Percentiles rank a stretch among this genome's conserved stretches.
These are phyloP conservation scores for Troglohyphantes excavatus DNA, from an alignment of 2,888 invertebrate genomes.

Conservation along the genomic window DNA sequence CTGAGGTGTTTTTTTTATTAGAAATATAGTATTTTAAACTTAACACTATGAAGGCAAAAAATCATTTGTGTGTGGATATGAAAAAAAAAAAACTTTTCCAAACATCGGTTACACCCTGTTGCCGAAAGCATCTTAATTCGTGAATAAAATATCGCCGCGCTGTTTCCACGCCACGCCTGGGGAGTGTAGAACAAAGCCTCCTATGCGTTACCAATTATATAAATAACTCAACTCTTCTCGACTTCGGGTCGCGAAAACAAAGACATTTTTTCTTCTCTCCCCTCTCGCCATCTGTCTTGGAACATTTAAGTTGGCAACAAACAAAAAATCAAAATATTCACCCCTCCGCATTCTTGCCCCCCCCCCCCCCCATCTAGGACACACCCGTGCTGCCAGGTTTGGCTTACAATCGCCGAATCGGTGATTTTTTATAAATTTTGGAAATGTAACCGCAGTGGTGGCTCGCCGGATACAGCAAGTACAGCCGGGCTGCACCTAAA, in stretches of 20 bases:
- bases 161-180: slow-evolving; percentile 24
- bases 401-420: no score
- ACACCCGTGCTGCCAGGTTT: no score
- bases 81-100: no score
- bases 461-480: no score
- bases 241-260: slow-evolving; percentile 40
- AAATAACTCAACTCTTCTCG: slow-evolving; percentile 36
- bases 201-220: slow-evolving; percentile 47
- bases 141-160: slow-evolving; percentile 21
- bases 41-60: no score
- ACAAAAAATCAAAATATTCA: slow-evolving; percentile 11
- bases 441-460: no score
- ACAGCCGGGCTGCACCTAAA: no score
- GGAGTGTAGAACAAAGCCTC: slow-evolving; percentile 46
- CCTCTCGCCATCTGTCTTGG: slow-evolving; percentile 24
- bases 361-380: no score
- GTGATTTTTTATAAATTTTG: no score
- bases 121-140: slow-evolving; percentile 1
- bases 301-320: slow-evolving; percentile 29
- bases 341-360: neutral
- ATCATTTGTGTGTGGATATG: no score
- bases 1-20: no score
- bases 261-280: slow-evolving; percentile 19
- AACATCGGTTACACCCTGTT: neutral
- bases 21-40: no score